Evolutionary conservation across 53 echinoderm and acorn worm species (phyloP), one percentile per base, ranked within the genome.

Genomic region (Astropecten irregularis): DNA sequence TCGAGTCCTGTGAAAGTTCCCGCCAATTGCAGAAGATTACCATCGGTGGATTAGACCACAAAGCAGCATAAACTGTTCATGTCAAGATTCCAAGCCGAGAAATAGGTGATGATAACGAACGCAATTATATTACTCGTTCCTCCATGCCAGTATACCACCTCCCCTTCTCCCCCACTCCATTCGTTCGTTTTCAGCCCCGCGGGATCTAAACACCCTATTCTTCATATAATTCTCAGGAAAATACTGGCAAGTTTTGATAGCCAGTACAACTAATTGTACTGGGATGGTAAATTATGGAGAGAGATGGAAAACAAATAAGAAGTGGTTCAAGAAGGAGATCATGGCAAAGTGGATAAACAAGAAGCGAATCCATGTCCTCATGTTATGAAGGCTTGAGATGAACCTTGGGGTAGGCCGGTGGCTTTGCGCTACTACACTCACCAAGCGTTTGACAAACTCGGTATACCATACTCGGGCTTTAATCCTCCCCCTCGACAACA

Each of bases 321-420:
- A 26, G 62, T 15, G 31, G 21, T 36, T 61, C 16, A 26, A 59
- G 60, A 38, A 9, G 38, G 58, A 29, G 76, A 76, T 76, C 76
- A 79, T 79, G 61, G 79, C 79, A 44, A 56, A 42, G 79, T 79
- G 61, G 60, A 27, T 79, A 79, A 79, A 79, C 79, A 79, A 29
- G 30, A 61, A 26, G 42, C 47, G 79, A 79, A 46, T 79, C 62
- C 79, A 40, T 79, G 79, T 79, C 36, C 31, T 30, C 62, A 44
- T 79, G 79, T 79, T 79, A 62, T 79, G 79, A 62, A 61, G 61
- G 79, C 79, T 79, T 28, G 62, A 79, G 32, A 9, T 44, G 16
- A 40, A 61, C 79, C 34, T 2, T 8, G 70, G 79, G 79, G 42
- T 19, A 22, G 19, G 9, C 76, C 62, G n/a, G 32, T 46, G 61